Evolutionary conservation across 2,888 invertebrate species (phyloP), one percentile per base, ranked within the genome.

Genomic region (Drosophila dives): DNA sequence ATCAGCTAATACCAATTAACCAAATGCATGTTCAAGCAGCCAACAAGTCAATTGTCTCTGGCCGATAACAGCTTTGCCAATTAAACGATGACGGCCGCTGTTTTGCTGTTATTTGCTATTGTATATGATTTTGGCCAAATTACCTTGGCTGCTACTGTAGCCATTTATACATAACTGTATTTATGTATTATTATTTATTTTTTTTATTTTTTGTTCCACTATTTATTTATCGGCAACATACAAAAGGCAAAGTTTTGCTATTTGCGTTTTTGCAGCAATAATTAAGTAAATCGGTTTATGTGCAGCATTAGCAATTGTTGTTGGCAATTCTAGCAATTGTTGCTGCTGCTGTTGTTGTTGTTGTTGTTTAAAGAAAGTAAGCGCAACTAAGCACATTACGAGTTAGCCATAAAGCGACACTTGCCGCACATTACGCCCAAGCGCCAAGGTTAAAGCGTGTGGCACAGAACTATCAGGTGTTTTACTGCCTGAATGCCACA

Each of bases 201-300:
- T 53, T 6, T 20, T n/a, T 33, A 33, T 32, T 51, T 3, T 20
- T 33, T 51, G 45, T 23, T 23, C 8, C 23, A 45, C 45, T 45
- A 45, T 12, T 45, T 49, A 45, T 51, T 51, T 71, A 58, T 45
- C 29, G 64, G 61, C 64, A 56, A 48, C 55, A 53, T 11, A 32
- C 40, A 63, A 69, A 80, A 62, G 66, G 26, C 50, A 49, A 56
- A 49, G 55, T 45, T 54, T 71, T 33, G 55, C 48, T 55, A n/a
- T 64, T 63, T 71, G 70, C 75, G 77, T 67, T 75, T 80, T 86
- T 70, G 56, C 56, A 75, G 64, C 71, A 84, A 76, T 89, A 89
- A 86, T 86, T 86, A 89, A 87, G 86, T 87, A 87, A 86, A 86
- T 87, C 86, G 86, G 86, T 87, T 86, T 86, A 86, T 77, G 85